A percentile compares a stretch with the other conserved stretches of the same genome.
Evolutionary conservation across 2,888 invertebrate genomes (phyloP).

Genomic region (Notodonta dromedarius): DNA sequence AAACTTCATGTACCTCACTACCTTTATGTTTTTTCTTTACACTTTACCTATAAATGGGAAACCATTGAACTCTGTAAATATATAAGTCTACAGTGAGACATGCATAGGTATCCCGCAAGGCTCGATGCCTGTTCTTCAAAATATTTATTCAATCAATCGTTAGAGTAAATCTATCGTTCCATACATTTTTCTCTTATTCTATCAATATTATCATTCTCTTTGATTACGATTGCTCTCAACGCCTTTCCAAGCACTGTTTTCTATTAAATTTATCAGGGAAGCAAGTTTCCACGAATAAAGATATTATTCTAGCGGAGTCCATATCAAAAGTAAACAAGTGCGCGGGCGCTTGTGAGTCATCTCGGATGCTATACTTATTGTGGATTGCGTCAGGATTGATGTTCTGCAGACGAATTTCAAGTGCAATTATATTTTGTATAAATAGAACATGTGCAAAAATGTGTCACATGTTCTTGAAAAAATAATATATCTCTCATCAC

Average conservation of each 20-base stretch:
- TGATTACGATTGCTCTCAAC: conserved; percentile 3
- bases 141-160: neutral
- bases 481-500: neutral
- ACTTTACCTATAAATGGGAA: too few species aligned
- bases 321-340: conserved; percentile 49
- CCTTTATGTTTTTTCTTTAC: too few species aligned
- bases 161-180: neutral
- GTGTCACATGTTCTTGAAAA: neutral
- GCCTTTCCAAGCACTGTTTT: conserved; percentile 14
- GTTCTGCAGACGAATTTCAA: conserved; percentile 4
- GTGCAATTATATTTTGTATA: conserved; percentile 3
- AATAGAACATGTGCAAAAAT: neutral
- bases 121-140: neutral
- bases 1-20: neutral
- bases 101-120: neutral
- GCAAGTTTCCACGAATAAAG: conserved; percentile 45
- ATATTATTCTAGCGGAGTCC: conserved; percentile 42
- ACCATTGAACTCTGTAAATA: too few species aligned
- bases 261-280: conserved; percentile 40
- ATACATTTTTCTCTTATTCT: neutral
- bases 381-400: conserved; percentile 10
- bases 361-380: conserved; percentile 6
- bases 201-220: conserved; percentile 9
- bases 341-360: conserved; percentile 23
- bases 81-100: neutral